phyloP scores from a whole-genome alignment of 92 coral and sea anemone species.

The Palythoa grandiflora region DNA sequence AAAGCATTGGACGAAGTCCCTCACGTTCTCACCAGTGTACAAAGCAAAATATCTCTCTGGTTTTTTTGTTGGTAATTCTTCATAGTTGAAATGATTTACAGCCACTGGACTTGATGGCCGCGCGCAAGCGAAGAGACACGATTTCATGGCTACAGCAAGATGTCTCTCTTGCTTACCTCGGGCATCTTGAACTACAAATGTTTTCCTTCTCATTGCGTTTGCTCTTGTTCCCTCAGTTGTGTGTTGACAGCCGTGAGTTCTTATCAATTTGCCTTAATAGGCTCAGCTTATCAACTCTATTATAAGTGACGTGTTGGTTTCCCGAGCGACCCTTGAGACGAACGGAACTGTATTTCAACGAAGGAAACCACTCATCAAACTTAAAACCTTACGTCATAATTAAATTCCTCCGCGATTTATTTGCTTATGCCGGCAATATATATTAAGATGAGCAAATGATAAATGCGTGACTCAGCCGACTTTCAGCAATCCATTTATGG shows the following conservation, averaged over 20 bases:
- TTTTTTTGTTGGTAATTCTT: conserved; percentile 24
- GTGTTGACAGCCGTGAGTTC: conserved; percentile 12
- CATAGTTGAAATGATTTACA: conserved; percentile 8
- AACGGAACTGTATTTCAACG: not conserved
- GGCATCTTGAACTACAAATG: conserved; percentile 27
- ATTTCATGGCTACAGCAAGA: conserved; percentile 30
- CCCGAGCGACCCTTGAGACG: conserved; percentile 10
- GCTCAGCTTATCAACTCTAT: not conserved
- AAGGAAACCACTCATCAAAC: not conserved
- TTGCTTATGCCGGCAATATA: conserved; percentile 12
- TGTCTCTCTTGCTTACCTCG: conserved; percentile 7
- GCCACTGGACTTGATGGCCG: conserved; percentile 34
- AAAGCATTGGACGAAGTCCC: conserved; percentile 49
- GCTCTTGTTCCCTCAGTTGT: conserved; percentile 10
- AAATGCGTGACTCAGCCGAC: not conserved
- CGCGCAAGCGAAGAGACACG: conserved; percentile 44
- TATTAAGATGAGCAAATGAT: not conserved
- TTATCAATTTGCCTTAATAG: not conserved
- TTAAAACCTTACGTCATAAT: conserved; percentile 26
- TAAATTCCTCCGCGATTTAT: not conserved
- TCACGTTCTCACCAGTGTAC: conserved; percentile 44
- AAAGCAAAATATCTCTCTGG: conserved; percentile 38
- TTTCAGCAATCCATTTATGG: conserved; percentile 5
- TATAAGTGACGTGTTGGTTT: conserved; percentile 35
- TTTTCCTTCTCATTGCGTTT: conserved; percentile 23